A percentile compares a stretch with the other conserved stretches of the same genome.
Evolutionary conservation across 2,888 invertebrate genomes (phyloP).

Genomic region (Smittia sp.): DNA sequence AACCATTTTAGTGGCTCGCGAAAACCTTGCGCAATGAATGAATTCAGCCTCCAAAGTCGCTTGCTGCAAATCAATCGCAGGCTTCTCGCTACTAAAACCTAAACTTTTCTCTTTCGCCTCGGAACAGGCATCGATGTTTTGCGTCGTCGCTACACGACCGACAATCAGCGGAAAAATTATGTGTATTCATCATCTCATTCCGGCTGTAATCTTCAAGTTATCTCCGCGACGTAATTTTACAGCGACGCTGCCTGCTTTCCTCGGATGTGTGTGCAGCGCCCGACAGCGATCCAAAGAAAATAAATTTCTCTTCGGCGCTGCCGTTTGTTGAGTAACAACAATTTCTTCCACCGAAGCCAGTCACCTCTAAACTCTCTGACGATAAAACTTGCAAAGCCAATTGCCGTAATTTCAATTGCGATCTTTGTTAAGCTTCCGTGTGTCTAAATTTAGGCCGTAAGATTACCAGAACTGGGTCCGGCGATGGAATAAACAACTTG

Average conservation of each 20-base stretch:
- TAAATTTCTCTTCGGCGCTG: slow-evolving; percentile 12
- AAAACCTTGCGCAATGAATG: no score
- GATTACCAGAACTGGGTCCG: neutral
- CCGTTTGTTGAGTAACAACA: neutral
- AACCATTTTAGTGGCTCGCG: no score
- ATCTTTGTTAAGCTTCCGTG: slow-evolving; percentile 9
- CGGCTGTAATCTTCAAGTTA: neutral
- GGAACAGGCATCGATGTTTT: neutral
- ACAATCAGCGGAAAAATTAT: no score
- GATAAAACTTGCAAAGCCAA: neutral
- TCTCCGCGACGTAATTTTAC: slow-evolving; percentile 16
- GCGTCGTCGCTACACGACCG: neutral
- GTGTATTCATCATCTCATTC: neutral
- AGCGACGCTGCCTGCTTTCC: neutral
- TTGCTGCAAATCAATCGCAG: neutral
- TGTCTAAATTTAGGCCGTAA: slow-evolving; percentile 8
- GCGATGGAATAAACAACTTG: neutral
- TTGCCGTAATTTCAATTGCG: neutral
- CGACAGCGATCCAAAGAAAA: neutral
- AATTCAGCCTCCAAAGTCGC: neutral
- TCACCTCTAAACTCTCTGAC: neutral
- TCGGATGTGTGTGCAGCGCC: neutral
- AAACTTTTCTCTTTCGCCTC: neutral
- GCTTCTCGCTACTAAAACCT: no score
- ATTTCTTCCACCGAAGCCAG: neutral